These are phyloP conservation scores for Sceloporus undulatus DNA, from an alignment of 2,113 vertebrate species.

Conservation along the genomic window DNA sequence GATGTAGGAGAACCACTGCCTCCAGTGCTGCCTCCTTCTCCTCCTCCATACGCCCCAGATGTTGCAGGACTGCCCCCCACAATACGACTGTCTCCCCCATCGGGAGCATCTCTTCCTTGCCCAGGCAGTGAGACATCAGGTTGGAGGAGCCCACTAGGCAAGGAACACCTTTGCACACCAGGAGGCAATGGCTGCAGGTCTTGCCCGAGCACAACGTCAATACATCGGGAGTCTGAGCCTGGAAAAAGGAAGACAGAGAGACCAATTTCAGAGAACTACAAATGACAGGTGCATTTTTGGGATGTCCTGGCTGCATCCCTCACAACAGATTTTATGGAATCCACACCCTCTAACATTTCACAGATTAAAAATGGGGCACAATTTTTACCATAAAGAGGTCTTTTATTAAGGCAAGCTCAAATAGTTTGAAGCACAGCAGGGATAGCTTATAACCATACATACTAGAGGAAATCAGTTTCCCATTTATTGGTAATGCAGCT, in stretches of 20 bases:
- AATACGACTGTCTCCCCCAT: constrained; percentile 14
- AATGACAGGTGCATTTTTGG: not conserved
- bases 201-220: not conserved
- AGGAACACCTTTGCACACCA: constrained; percentile 6
- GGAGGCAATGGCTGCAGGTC: constrained; percentile 30
- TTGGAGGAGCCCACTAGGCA: constrained; percentile 17
- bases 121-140: constrained; percentile 11
- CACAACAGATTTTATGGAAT: not conserved
- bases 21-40: not conserved
- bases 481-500: too few relatives aligned
- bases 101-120: not conserved
- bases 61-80: constrained; percentile 20
- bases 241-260: not conserved
- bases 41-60: not conserved
- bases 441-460: too few relatives aligned
- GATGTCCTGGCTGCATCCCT: too few relatives aligned
- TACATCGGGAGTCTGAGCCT: constrained; percentile 23
- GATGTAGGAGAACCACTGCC: too few relatives aligned
- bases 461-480: too few relatives aligned
- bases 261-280: not conserved
- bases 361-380: too few relatives aligned
- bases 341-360: too few relatives aligned
- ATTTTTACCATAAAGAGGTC: too few relatives aligned
- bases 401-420: too few relatives aligned
- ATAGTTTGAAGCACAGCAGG: too few relatives aligned